These are phyloP conservation scores for Symphodus melops DNA, from an alignment of 2,113 vertebrate species.

Conservation along the genomic window DNA sequence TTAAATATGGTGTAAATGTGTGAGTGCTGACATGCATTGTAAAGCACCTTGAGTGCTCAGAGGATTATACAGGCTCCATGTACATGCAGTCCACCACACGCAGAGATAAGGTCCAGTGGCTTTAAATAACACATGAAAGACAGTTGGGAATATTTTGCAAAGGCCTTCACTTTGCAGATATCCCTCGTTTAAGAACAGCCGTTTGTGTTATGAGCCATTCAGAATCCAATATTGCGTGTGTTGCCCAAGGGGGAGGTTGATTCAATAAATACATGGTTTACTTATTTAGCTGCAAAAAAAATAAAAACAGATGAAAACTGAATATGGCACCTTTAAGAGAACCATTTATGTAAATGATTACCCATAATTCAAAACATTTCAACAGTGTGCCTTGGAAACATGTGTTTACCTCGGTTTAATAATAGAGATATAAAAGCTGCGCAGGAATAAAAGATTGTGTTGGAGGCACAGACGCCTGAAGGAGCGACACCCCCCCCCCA, in stretches of 20 bases:
- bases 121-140: background rate
- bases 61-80: too few species aligned
- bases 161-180: background rate
- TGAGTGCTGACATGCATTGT: too few species aligned
- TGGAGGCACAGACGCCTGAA: slow-evolving; percentile 11
- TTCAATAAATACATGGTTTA: background rate
- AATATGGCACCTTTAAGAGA: background rate
- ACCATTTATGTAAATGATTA: background rate
- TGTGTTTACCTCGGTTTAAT: slow-evolving; percentile 36
- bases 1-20: too few species aligned
- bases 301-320: slow-evolving; percentile 6
- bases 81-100: too few species aligned
- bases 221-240: background rate
- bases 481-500: slow-evolving; percentile 6
- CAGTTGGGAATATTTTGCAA: background rate
- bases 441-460: slow-evolving; percentile 8
- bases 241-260: background rate
- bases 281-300: background rate
- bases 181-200: background rate
- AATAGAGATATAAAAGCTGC: slow-evolving; percentile 5
- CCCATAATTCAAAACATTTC: background rate
- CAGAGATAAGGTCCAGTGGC: background rate
- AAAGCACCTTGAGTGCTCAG: too few species aligned
- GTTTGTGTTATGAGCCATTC: background rate
- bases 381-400: background rate